Conservation (phyloP, 2,797 vertebrate genomes). For the Borostomias antarcticus region DNA sequence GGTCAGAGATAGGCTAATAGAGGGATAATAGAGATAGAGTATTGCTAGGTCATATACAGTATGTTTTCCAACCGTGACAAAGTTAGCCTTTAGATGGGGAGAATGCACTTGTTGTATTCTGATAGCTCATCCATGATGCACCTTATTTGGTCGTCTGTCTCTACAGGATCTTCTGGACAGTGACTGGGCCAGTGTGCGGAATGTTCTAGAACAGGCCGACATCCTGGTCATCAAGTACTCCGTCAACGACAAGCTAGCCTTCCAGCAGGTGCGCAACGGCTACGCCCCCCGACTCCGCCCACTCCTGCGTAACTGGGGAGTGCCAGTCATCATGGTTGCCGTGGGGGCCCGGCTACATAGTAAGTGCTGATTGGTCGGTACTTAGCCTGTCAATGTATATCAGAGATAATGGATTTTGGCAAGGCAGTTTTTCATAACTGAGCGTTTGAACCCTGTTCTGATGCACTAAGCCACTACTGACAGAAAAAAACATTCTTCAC, state of each 20-base stretch:
- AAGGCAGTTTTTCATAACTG: not conserved
- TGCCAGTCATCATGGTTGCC: constrained; percentile 92
- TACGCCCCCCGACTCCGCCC: constrained; percentile 91
- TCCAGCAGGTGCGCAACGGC: constrained; percentile 90
- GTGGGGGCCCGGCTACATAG: constrained; percentile 90
- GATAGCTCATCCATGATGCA: not conserved
- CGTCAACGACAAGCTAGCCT: constrained; percentile 91
- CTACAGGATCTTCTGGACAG: constrained; percentile 90
- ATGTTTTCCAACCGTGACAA: too few species aligned
- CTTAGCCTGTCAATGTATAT: too few species aligned
- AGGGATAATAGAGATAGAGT: too few species aligned
- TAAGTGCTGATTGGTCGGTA: constrained; percentile 61
- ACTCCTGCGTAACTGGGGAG: constrained; percentile 83
- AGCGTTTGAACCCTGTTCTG: not conserved
- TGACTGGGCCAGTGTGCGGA: constrained; percentile 89
- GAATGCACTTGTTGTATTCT: too few species aligned
- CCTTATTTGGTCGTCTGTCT: constrained; percentile 26
- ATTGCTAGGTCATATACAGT: too few species aligned
- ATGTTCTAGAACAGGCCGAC: constrained; percentile 89
- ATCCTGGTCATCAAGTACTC: constrained; percentile 96
- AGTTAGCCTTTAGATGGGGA: too few species aligned
- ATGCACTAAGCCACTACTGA: too few species aligned
- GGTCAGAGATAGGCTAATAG: too few species aligned
- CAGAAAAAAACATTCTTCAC: too few species aligned
- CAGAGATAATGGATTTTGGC: not conserved